Conservation (phyloP, 2,113 vertebrate genomes). For the Neotoma lepida region DNA sequence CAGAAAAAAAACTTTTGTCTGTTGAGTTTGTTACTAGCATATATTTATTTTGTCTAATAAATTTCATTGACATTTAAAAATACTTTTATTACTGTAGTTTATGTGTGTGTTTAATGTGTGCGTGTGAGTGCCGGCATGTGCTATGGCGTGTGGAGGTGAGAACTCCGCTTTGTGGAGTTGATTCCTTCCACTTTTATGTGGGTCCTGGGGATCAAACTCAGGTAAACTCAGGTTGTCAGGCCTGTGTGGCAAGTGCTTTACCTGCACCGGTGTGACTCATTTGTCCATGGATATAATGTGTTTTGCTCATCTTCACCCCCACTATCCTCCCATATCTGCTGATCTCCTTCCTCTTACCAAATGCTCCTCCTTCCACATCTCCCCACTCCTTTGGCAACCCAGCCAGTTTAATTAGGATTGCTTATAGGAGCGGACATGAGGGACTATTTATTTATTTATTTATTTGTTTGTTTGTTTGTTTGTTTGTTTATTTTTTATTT, state of each 20-base stretch:
- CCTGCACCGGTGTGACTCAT: too few species aligned
- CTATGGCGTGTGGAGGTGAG: background rate
- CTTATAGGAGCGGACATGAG: background rate
- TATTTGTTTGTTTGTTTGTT: too few species aligned
- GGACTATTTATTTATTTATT: too few species aligned
- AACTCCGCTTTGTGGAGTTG: background rate
- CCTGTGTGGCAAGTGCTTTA: background rate
- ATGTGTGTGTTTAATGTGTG: background rate
- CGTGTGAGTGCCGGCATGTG: background rate
- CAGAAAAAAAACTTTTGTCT: slow-evolving; percentile 38
- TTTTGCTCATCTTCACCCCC: background rate
- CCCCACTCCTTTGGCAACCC: too few species aligned
- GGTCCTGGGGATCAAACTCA: background rate
- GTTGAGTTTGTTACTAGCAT: background rate
- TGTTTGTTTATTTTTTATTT: too few species aligned
- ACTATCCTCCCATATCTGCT: too few species aligned
- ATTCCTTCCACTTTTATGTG: background rate
- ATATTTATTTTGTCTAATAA: background rate
- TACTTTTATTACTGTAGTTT: background rate
- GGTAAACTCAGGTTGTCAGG: background rate
- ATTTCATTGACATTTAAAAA: background rate
- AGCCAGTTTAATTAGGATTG: background rate
- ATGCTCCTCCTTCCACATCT: background rate
- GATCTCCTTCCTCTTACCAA: background rate
- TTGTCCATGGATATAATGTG: background rate